These are phyloP conservation scores for Corydoras sp. DNA, from an alignment of 2,113 vertebrate species.

Conservation along the genomic window DNA sequence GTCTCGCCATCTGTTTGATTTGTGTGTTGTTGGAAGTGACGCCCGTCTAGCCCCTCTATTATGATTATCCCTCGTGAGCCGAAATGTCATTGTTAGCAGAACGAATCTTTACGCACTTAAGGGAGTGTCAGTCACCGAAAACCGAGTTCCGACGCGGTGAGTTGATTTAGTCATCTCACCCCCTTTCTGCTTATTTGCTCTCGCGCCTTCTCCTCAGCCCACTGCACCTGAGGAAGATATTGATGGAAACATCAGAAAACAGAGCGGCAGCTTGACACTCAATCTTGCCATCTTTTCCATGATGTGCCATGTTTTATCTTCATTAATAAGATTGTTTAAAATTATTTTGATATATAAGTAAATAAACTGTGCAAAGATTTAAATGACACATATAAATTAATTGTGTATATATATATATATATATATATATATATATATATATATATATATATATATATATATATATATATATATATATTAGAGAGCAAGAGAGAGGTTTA, in stretches of 20 bases:
- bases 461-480: too few species aligned
- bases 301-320: conserved; percentile 19
- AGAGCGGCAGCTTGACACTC: conserved; percentile 4
- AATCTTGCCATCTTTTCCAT: conserved; percentile 40
- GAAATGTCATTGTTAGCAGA: conserved; percentile 58
- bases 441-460: too few species aligned
- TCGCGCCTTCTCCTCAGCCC: conserved; percentile 33
- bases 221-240: conserved; percentile 68
- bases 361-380: too few species aligned
- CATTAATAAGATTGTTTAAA: too few species aligned
- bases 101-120: conserved; percentile 71
- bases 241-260: conserved; percentile 54
- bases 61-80: conserved; percentile 11
- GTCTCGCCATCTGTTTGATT: not conserved
- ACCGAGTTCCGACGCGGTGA: conserved; percentile 27
- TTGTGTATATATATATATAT: too few species aligned
- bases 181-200: conserved; percentile 12
- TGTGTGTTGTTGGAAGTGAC: too few species aligned
- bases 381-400: too few species aligned
- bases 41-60: not conserved
- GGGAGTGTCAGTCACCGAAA: conserved; percentile 59
- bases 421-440: too few species aligned
- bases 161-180: conserved; percentile 45
- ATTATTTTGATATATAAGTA: too few species aligned
- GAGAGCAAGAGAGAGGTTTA: too few species aligned